phyloP scores from a whole-genome alignment of 2,888 invertebrate genomes.

The Temnothorax ravouxi region DNA sequence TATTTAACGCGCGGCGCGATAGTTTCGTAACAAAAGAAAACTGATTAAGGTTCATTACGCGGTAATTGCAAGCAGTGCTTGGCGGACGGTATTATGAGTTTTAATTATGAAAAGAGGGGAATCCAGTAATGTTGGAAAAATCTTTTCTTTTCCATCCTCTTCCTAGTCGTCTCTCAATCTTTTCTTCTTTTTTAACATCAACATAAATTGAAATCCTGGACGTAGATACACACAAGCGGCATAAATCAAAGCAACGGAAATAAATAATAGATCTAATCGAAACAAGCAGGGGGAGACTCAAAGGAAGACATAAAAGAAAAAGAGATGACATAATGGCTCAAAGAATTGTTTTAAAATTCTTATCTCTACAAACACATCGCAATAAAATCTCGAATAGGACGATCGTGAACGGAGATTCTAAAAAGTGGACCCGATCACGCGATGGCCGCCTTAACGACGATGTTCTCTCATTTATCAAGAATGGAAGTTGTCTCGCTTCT shows the following conservation, averaged over 20 bases:
- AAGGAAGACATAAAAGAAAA: conserved; percentile 34
- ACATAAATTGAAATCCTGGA: conserved; percentile 33
- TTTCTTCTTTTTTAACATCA: conserved; percentile 7
- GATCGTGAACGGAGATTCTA: conserved; percentile 24
- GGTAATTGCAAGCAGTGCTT: conserved; percentile 31
- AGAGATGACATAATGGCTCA: conserved; percentile 63
- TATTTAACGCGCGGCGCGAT: conserved; percentile 33
- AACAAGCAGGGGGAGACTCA: neutral
- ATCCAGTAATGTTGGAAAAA: conserved; percentile 43
- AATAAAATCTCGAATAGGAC: conserved; percentile 70
- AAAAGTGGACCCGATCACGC: conserved; percentile 46
- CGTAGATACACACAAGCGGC: conserved; percentile 12
- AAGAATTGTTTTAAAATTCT: conserved; percentile 77
- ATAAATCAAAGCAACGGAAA: conserved; percentile 13
- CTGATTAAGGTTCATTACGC: conserved; percentile 45
- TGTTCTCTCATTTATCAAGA: conserved; percentile 75
- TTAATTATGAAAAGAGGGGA: conserved; percentile 63
- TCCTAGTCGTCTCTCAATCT: conserved; percentile 33
- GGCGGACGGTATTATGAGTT: conserved; percentile 64
- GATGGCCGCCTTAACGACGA: conserved; percentile 45
- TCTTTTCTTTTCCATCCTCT: conserved; percentile 8
- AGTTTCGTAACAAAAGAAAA: conserved; percentile 53
- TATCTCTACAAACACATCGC: conserved; percentile 73
- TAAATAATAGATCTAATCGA: conserved; percentile 22
- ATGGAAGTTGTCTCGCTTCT: conserved; percentile 79